phyloP scores from a whole-genome alignment of 2,797 vertebrate species.

The Esox masquinongy region DNA sequence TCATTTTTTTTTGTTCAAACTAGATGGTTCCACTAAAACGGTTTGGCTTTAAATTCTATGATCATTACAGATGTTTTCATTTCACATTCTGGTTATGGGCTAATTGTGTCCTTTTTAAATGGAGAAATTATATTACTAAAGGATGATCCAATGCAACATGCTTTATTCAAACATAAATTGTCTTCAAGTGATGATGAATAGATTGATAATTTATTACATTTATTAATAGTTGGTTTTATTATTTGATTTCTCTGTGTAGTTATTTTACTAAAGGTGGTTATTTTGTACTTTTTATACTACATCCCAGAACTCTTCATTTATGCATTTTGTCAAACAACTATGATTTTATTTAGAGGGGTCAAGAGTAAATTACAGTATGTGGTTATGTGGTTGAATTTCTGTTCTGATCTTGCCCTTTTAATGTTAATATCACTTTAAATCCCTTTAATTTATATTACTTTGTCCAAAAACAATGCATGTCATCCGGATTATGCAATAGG shows the following conservation, averaged over 20 bases:
- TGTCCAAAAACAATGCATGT: not conserved
- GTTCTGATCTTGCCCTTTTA: too few species aligned
- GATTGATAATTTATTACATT: constrained; percentile 1
- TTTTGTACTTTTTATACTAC: not conserved
- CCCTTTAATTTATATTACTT: too few species aligned
- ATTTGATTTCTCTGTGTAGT: not conserved
- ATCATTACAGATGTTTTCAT: not conserved
- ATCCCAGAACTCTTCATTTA: not conserved
- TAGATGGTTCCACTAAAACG: not conserved
- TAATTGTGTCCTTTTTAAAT: not conserved
- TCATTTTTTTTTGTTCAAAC: not conserved
- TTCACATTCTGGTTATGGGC: not conserved
- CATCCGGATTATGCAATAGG: not conserved
- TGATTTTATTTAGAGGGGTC: too few species aligned
- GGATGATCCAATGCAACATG: not conserved
- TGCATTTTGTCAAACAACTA: too few species aligned
- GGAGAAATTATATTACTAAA: not conserved
- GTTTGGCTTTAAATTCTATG: not conserved
- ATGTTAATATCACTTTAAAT: too few species aligned
- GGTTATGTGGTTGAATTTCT: too few species aligned
- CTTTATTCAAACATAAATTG: not conserved
- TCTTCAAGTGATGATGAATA: not conserved
- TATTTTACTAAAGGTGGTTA: not conserved
- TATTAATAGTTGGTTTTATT: constrained; percentile 20
- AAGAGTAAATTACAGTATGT: too few species aligned